Conservation (phyloP, 2,113 vertebrate species). For the Phaethornis superciliosus region DNA sequence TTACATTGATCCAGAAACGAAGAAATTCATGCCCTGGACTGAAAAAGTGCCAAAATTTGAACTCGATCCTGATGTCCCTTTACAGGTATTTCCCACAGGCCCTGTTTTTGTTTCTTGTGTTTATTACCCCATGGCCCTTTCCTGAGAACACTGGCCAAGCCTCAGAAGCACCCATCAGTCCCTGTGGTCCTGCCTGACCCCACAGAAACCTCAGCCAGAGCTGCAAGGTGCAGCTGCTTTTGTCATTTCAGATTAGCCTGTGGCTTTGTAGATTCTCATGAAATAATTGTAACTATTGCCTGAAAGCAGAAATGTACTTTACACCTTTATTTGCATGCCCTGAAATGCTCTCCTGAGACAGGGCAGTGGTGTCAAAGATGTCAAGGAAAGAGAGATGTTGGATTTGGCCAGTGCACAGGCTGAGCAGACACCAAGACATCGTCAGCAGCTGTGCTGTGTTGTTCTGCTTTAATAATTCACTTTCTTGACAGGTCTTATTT, state of each 20-base stretch:
- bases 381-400: not conserved
- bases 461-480: not conserved
- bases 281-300: not conserved
- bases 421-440: not conserved
- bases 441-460: not conserved
- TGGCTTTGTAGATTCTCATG: not conserved
- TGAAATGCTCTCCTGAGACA: not conserved
- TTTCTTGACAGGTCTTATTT: not conserved
- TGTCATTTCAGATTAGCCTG: not conserved
- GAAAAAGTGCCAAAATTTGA: slow-evolving; percentile 76
- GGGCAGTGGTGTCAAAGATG: too few relatives aligned
- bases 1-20: slow-evolving; percentile 71
- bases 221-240: not conserved
- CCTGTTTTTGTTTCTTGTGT: not conserved
- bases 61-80: slow-evolving; percentile 70
- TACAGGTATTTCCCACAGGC: slow-evolving; percentile 68
- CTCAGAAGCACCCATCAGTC: not conserved
- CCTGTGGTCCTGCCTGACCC: fast-evolving
- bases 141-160: not conserved
- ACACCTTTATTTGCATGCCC: not conserved
- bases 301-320: not conserved
- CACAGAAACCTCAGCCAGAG: not conserved
- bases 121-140: not conserved
- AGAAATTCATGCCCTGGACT: slow-evolving; percentile 75
- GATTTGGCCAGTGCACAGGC: not conserved